phyloP scores from a whole-genome alignment of 2,888 invertebrate species.

The Drosophila gaucha region DNA sequence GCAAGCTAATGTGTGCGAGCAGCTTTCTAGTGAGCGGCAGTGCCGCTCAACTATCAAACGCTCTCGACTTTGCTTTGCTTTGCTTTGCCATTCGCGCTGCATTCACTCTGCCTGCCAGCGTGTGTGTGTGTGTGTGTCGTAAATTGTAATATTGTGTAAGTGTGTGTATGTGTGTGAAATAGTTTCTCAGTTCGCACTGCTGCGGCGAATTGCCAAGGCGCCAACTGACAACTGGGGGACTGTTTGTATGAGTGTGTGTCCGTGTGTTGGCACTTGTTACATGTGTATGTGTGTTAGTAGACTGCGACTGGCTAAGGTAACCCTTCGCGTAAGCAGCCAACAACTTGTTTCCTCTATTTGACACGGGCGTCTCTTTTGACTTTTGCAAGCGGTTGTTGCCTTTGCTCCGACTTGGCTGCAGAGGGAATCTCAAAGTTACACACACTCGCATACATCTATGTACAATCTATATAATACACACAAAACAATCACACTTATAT shows the following conservation, averaged over 20 bases:
- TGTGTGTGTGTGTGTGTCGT: constrained; percentile 33
- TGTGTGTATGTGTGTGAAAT: constrained; percentile 48
- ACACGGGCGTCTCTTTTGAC: constrained; percentile 66
- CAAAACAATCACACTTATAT: background rate
- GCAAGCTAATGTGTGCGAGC: constrained; percentile 44
- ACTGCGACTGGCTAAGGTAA: constrained; percentile 42
- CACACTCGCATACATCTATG: constrained; percentile 16
- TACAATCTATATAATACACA: no score
- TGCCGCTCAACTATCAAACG: constrained; percentile 55
- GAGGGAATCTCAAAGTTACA: constrained; percentile 49
- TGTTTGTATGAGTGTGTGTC: constrained; percentile 15
- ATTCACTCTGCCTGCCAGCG: constrained; percentile 22
- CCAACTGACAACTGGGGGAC: constrained; percentile 53
- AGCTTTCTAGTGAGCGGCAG: constrained; percentile 48
- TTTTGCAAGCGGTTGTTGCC: constrained; percentile 59
- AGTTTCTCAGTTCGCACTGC: constrained; percentile 68
- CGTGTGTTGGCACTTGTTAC: constrained; percentile 52
- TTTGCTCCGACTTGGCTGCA: constrained; percentile 53
- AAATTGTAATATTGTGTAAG: constrained; percentile 47
- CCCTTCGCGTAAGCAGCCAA: constrained; percentile 55
- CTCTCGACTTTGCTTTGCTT: constrained; percentile 34
- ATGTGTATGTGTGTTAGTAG: constrained; percentile 26
- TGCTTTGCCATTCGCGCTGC: constrained; percentile 50
- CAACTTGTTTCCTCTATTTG: constrained; percentile 80
- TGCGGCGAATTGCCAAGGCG: constrained; percentile 66